These are phyloP conservation scores for Melanotaenia duboulayi DNA, from an alignment of 2,113 vertebrate species.

Conservation along the genomic window DNA sequence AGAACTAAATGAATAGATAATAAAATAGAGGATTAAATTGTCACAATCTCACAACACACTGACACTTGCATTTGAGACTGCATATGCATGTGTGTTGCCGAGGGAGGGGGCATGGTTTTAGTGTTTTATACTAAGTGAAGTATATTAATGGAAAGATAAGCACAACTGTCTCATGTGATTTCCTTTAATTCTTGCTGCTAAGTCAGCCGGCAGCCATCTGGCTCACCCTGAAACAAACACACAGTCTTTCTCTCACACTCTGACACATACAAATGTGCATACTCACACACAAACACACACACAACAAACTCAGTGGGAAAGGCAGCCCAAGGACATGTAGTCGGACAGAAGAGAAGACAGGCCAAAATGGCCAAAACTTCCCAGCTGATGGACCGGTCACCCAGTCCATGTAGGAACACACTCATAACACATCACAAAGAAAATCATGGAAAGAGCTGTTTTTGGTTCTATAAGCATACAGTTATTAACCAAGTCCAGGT, in stretches of 20 bases:
- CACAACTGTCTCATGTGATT: constrained; percentile 58
- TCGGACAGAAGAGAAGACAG: constrained; percentile 47
- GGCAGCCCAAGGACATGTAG: constrained; percentile 43
- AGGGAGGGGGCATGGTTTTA: constrained; percentile 15
- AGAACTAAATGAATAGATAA: background rate
- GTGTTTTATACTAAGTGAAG: constrained; percentile 22
- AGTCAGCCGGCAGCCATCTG: constrained; percentile 66
- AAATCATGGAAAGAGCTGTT: background rate
- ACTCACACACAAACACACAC: background rate
- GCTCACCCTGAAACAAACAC: constrained; percentile 21
- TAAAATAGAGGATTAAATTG: no score
- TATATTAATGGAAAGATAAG: constrained; percentile 61
- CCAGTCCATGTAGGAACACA: constrained; percentile 23
- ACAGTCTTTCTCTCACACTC: constrained; percentile 6
- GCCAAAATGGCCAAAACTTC: constrained; percentile 42
- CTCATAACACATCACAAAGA: background rate
- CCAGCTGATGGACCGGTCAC: constrained; percentile 34
- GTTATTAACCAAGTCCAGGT: constrained; percentile 7
- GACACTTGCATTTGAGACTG: background rate
- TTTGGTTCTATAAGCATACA: background rate
- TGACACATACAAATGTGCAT: constrained; percentile 14
- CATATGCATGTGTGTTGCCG: constrained; percentile 1
- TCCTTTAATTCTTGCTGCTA: constrained; percentile 53
- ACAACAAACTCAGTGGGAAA: constrained; percentile 38
- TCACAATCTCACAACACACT: background rate